Evolutionary conservation across 2,113 vertebrate genomes (phyloP).

Genomic region (Mystacornis crossleyi): DNA sequence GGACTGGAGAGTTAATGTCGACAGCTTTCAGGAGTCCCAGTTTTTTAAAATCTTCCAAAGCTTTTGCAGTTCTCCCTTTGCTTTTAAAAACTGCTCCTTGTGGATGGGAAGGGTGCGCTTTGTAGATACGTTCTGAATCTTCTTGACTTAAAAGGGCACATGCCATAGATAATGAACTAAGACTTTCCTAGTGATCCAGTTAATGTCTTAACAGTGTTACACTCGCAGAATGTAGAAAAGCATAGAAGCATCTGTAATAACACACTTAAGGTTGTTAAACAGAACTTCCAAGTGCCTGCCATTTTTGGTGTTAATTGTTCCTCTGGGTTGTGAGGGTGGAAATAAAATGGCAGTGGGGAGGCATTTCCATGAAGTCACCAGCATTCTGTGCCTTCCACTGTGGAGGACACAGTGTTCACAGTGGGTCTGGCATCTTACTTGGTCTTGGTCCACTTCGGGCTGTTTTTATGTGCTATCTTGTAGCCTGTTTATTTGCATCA

Average conservation of each 20-base stretch:
- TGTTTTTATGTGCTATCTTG: neutral
- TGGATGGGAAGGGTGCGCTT: accelerated
- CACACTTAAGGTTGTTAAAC: neutral
- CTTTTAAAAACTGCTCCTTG: neutral
- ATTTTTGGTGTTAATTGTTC: neutral
- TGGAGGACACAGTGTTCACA: accelerated
- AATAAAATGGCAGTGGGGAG: neutral
- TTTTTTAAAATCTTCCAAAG: neutral
- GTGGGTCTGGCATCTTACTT: neutral
- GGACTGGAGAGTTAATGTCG: neutral
- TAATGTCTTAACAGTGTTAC: neutral
- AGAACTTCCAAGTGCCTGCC: neutral
- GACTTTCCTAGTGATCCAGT: neutral
- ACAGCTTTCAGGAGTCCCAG: neutral
- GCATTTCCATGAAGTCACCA: neutral
- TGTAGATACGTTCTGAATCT: neutral
- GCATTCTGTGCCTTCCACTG: neutral
- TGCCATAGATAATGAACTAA: neutral
- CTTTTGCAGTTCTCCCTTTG: neutral
- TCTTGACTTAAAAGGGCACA: neutral
- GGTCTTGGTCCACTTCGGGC: neutral
- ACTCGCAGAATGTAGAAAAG: neutral
- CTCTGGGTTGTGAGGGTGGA: neutral
- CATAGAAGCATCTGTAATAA: neutral
- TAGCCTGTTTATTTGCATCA: neutral